Evolutionary conservation across 1,140 invertebrate species (phyloP).

Genomic region (Dinothrombium tinctorium): DNA sequence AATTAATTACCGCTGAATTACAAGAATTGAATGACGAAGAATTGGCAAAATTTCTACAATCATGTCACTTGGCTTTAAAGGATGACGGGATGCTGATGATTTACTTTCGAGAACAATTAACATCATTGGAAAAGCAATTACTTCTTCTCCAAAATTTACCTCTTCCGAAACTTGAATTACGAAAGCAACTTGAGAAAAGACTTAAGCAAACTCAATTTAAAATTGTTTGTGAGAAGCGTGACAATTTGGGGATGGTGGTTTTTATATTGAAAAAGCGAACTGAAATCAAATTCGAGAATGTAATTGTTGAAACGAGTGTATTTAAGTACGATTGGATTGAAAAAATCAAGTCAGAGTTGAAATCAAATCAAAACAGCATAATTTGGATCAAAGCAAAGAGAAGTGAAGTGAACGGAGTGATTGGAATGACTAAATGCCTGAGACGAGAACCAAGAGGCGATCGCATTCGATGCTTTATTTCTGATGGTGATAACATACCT

Average conservation of each 20-base stretch:
- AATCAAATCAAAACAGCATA: conserved; percentile 18
- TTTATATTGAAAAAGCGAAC: too few species aligned
- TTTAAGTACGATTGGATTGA: conserved; percentile 46
- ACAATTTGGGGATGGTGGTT: too few species aligned
- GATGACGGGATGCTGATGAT: conserved; percentile 2
- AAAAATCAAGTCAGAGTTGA: conserved; percentile 16
- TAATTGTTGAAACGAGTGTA: conserved; percentile 20
- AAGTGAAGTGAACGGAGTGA: conserved; percentile 35
- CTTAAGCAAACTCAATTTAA: too few species aligned
- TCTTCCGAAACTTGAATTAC: too few species aligned
- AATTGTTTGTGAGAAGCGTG: too few species aligned
- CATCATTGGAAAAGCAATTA: conserved; percentile 20
- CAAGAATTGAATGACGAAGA: too few species aligned
- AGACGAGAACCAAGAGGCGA: conserved; percentile 52
- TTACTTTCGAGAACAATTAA: conserved; percentile 10
- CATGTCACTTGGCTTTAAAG: too few species aligned
- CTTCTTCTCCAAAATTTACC: too few species aligned
- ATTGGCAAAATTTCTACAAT: too few species aligned
- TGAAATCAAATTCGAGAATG: too few species aligned
- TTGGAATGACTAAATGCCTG: conserved; percentile 70
- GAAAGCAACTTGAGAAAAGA: too few species aligned
- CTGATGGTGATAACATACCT: conserved; percentile 2
- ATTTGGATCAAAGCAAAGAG: conserved; percentile 39
- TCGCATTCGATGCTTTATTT: conserved; percentile 30
- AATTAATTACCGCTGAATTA: too few species aligned